Evolutionary conservation across 1,140 invertebrate species (phyloP).

Genomic region (Argopecten irradians): DNA sequence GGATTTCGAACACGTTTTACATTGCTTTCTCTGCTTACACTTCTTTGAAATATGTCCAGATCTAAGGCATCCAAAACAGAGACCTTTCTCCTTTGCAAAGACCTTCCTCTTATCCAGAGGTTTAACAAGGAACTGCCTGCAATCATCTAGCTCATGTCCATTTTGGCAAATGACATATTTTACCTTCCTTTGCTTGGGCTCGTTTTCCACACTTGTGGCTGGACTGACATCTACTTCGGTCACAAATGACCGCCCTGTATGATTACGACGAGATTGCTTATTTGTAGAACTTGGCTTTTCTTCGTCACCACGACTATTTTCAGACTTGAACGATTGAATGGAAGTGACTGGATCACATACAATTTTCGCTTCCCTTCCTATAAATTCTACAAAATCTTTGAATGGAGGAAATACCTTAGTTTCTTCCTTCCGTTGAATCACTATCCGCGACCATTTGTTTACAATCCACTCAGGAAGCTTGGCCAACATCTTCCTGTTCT

Average conservation of each 20-base stretch:
- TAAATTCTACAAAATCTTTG: slow-evolving; percentile 48
- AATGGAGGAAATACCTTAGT: slow-evolving; percentile 45
- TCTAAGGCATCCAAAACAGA: slow-evolving; percentile 38
- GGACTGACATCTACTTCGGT: not conserved
- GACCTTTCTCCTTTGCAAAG: not conserved
- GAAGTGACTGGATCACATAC: slow-evolving; percentile 56
- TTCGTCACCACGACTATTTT: not conserved
- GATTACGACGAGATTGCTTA: not conserved
- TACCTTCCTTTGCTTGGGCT: no score
- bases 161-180: not conserved
- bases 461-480: slow-evolving; percentile 60
- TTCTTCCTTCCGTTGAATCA: slow-evolving; percentile 7
- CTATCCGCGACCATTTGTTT: slow-evolving; percentile 46
- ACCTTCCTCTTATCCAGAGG: not conserved
- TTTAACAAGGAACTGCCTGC: slow-evolving; percentile 20
- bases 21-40: not conserved
- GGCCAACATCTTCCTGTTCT: slow-evolving; percentile 53
- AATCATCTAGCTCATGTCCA: slow-evolving; percentile 12
- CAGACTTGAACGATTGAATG: slow-evolving; percentile 39
- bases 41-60: slow-evolving; percentile 10
- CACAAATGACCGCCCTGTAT: slow-evolving; percentile 25
- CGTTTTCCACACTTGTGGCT: no score
- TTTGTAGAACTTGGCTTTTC: not conserved
- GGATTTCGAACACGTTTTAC: not conserved
- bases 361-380: slow-evolving; percentile 51